These are phyloP conservation scores for Drepana falcataria DNA, from an alignment of 2,888 invertebrate species.

Conservation along the genomic window DNA sequence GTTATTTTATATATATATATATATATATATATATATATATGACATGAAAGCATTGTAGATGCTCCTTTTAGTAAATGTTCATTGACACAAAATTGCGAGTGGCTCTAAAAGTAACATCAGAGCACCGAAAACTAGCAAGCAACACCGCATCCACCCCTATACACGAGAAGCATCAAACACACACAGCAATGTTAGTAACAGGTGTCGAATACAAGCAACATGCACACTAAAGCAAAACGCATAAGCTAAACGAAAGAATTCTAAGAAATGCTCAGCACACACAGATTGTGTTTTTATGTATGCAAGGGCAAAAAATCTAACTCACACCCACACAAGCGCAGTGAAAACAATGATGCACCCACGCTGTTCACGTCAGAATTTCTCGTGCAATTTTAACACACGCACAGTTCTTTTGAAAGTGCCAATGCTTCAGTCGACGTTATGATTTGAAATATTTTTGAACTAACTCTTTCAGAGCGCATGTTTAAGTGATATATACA, in stretches of 20 bases:
- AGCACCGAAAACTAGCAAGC: constrained; percentile 54
- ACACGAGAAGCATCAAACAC: constrained; percentile 31
- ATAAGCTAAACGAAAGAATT: constrained; percentile 34
- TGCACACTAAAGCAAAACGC: constrained; percentile 27
- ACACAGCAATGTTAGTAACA: constrained; percentile 24
- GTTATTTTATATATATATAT: no score
- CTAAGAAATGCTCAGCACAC: constrained; percentile 46
- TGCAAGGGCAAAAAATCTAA: constrained; percentile 47
- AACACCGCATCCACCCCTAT: constrained; percentile 59
- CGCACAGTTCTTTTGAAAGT: background rate
- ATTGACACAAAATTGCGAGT: constrained; percentile 46
- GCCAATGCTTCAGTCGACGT: background rate
- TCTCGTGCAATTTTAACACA: constrained; percentile 30
- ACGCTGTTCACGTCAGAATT: constrained; percentile 27
- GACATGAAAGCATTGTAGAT: no score
- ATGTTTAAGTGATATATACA: no score
- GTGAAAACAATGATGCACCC: constrained; percentile 42
- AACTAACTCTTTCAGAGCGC: no score
- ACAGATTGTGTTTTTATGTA: constrained; percentile 18
- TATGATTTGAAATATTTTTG: no score
- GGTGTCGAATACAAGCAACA: constrained; percentile 43
- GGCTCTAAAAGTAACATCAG: constrained; percentile 67
- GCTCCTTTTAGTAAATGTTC: no score
- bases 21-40: no score
- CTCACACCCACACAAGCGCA: constrained; percentile 35